These are phyloP conservation scores for Parauchenoglanis punctatus DNA, from an alignment of 2,797 vertebrate species.

Conservation along the genomic window DNA sequence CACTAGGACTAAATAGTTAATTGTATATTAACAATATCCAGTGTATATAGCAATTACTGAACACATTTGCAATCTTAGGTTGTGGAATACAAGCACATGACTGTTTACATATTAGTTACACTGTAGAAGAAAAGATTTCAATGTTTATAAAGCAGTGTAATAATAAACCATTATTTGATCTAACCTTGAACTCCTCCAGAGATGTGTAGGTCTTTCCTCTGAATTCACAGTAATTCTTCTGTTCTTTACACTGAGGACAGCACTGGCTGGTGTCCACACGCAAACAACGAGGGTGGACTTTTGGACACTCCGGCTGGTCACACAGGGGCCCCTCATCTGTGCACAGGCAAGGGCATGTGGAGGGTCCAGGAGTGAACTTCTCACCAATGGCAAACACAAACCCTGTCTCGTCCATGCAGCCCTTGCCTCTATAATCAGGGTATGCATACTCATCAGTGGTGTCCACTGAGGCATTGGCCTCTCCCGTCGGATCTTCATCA, in stretches of 20 bases:
- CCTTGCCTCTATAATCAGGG: constrained; percentile 96
- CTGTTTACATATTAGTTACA: background rate
- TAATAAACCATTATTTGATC: constrained; percentile 57
- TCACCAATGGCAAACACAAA: constrained; percentile 97
- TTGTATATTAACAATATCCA: background rate
- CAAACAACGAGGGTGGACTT: constrained; percentile 92
- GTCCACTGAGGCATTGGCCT: constrained; percentile 80
- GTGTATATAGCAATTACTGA: background rate
- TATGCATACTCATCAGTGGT: constrained; percentile 92
- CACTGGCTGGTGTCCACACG: constrained; percentile 96
- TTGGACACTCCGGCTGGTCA: constrained; percentile 92
- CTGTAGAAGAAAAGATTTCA: background rate
- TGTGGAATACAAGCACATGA: background rate
- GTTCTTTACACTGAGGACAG: constrained; percentile 96
- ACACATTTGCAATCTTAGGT: background rate
- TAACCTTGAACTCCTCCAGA: constrained; percentile 97
- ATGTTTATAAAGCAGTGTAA: background rate
- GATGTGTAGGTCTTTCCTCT: constrained; percentile 90
- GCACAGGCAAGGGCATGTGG: constrained; percentile 95
- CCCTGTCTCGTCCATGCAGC: constrained; percentile 97
- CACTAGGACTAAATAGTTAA: background rate
- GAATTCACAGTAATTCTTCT: constrained; percentile 96
- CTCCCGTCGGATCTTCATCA: constrained; percentile 80
- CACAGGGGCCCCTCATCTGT: constrained; percentile 98
- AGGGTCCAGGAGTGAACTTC: constrained; percentile 93